phyloP scores from a whole-genome alignment of 2,888 invertebrate species.

The Hybos culiciformis region DNA sequence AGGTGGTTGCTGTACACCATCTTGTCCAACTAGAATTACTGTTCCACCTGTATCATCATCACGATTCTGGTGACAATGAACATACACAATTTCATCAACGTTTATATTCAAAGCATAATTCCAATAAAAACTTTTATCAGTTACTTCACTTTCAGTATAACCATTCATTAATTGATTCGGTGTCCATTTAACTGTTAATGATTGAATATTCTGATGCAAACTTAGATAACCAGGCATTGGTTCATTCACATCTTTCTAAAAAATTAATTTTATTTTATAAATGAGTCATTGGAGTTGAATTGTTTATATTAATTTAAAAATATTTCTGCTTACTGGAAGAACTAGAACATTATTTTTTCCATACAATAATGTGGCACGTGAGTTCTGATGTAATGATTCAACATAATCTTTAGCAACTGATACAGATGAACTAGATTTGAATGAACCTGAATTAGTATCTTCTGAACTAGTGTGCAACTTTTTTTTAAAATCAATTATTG shows the following conservation, averaged over 20 bases:
- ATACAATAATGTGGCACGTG: conserved; percentile 72
- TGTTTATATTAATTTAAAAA: conserved; percentile 2
- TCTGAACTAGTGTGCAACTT: conserved; percentile 65
- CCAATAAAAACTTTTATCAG: conserved; percentile 72
- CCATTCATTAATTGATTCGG: conserved; percentile 95
- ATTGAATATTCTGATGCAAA: conserved; percentile 70
- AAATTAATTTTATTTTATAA: no score
- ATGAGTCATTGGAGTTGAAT: not conserved
- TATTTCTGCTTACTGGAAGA: conserved; percentile 66
- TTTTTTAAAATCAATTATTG: conserved; percentile 56
- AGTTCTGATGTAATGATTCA: conserved; percentile 87
- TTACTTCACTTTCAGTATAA: conserved; percentile 50
- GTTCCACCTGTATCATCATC: conserved; percentile 64
- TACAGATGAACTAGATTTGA: conserved; percentile 30
- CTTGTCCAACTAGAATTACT: conserved; percentile 80
- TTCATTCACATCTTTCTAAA: conserved; percentile 61
- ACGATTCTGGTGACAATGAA: conserved; percentile 83
- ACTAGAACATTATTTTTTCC: conserved; percentile 89
- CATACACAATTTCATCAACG: conserved; percentile 84
- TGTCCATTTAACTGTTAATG: conserved; percentile 86
- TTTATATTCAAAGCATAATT: conserved; percentile 82
- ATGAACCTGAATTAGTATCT: conserved; percentile 41
- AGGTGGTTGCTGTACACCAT: conserved; percentile 85
- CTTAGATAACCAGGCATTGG: conserved; percentile 86
- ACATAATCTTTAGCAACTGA: conserved; percentile 76